These are phyloP conservation scores for Aurelia coerulea DNA, from an alignment of 30 jellyfish, hydroid and myxozoan genomes.

Conservation along the genomic window DNA sequence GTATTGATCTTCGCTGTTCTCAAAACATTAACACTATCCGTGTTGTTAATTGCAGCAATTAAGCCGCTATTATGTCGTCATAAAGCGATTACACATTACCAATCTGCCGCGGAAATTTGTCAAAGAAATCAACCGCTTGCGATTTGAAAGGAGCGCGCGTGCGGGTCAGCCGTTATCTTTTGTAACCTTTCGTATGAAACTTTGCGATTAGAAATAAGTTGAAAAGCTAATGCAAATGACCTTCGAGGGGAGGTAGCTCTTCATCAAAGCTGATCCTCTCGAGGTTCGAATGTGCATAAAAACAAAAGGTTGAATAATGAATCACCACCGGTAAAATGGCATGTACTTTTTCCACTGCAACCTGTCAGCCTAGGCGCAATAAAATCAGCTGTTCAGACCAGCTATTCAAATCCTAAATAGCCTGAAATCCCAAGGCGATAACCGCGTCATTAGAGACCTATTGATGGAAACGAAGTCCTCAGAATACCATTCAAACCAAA, in stretches of 20 bases:
- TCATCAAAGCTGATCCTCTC: too few species aligned
- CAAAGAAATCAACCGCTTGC: too few species aligned
- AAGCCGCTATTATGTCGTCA: conserved; percentile 1
- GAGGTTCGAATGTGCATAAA: background rate
- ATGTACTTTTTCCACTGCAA: conserved; percentile 21
- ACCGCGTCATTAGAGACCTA: too few species aligned
- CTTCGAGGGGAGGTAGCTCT: background rate
- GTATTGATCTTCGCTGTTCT: too few species aligned
- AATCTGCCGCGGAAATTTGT: too few species aligned
- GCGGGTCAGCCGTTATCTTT: conserved; percentile 15
- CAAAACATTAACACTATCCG: too few species aligned
- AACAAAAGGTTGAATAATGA: conserved; percentile 49
- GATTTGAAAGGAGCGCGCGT: conserved; percentile 44
- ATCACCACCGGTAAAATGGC: conserved; percentile 29
- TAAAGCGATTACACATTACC: background rate
- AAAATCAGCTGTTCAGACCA: background rate
- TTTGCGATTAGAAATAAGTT: background rate
- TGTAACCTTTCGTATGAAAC: conserved; percentile 9
- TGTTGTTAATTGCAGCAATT: background rate
- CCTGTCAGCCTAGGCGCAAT: conserved; percentile 40
- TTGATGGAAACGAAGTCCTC: too few species aligned
- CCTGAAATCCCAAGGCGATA: too few species aligned
- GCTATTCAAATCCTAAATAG: background rate
- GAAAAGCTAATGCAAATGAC: conserved; percentile 43
- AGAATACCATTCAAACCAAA: too few species aligned